Conservation (phyloP, 2,797 vertebrate species). For the Orestias chungarensis region DNA sequence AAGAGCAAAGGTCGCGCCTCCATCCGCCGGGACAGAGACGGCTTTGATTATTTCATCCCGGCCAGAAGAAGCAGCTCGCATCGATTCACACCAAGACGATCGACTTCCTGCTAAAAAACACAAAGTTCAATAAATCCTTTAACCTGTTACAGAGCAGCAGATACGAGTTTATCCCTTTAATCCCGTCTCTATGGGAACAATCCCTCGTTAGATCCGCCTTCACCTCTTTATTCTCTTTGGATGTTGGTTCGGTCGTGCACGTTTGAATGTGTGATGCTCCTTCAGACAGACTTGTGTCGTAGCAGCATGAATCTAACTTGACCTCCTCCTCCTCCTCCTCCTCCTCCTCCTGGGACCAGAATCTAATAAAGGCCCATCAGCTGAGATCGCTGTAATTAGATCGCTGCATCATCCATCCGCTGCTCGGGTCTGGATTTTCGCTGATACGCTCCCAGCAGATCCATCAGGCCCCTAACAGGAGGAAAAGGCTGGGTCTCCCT, state of each 20-base stretch:
- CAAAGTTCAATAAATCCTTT: not conserved
- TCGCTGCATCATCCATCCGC: not conserved
- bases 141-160: not conserved
- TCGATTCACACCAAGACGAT: not conserved
- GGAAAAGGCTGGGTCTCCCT: too few relatives aligned
- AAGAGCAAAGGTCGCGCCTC: slow-evolving; percentile 53
- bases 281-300: too few relatives aligned
- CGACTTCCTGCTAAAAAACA: not conserved
- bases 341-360: not conserved
- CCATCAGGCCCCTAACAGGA: not conserved
- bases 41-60: not conserved
- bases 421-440: not conserved
- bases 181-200: too few relatives aligned
- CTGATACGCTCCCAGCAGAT: not conserved
- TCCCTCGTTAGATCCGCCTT: too few relatives aligned
- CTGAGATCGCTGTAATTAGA: slow-evolving; percentile 4
- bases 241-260: not conserved
- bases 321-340: not conserved
- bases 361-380: slow-evolving; percentile 16
- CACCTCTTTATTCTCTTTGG: not conserved
- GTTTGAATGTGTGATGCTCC: too few relatives aligned
- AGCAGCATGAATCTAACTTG: not conserved
- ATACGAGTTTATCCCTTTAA: too few relatives aligned
- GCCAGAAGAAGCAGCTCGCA: slow-evolving; percentile 25
- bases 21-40: slow-evolving; percentile 51